Percentiles rank a stretch among this genome's conserved stretches.
These are phyloP conservation scores for Scrobipalpa atriplicella DNA, from an alignment of 2,888 invertebrate species.

Conservation along the genomic window DNA sequence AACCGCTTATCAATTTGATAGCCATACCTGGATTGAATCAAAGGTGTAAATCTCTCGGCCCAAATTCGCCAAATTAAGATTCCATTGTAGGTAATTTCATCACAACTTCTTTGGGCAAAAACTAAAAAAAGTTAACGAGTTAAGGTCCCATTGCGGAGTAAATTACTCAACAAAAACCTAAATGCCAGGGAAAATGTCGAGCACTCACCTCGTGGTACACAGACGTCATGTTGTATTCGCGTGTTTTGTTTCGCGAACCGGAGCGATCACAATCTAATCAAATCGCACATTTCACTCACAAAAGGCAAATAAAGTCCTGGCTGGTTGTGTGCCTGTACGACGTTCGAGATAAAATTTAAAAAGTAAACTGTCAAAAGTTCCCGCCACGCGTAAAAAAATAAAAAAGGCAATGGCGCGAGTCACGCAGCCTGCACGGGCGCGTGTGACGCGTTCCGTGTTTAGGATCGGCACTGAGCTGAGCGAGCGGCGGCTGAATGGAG, in stretches of 20 bases:
- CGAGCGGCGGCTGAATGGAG: slow-evolving; percentile 65
- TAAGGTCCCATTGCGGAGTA: slow-evolving; percentile 51
- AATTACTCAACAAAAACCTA: slow-evolving; percentile 72
- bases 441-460: slow-evolving; percentile 78
- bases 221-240: slow-evolving; percentile 69
- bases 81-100: slow-evolving; percentile 20
- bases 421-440: slow-evolving; percentile 61
- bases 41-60: slow-evolving; percentile 28
- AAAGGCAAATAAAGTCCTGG: slow-evolving; percentile 21
- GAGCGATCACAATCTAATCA: slow-evolving; percentile 64
- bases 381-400: slow-evolving; percentile 57
- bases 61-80: slow-evolving; percentile 28
- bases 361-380: slow-evolving; percentile 61
- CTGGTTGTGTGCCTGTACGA: slow-evolving; percentile 19
- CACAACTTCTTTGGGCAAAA: slow-evolving; percentile 27
- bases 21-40: slow-evolving; percentile 32
- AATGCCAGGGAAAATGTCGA: slow-evolving; percentile 74
- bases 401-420: slow-evolving; percentile 54
- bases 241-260: slow-evolving; percentile 60
- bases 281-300: slow-evolving; percentile 68
- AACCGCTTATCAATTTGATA: slow-evolving; percentile 36
- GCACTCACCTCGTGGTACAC: slow-evolving; percentile 78
- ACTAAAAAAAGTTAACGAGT: slow-evolving; percentile 43
- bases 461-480: slow-evolving; percentile 76
- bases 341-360: slow-evolving; percentile 34